phyloP scores from a whole-genome alignment of 2,797 vertebrate genomes.

The Lateolabrax maculatus region DNA sequence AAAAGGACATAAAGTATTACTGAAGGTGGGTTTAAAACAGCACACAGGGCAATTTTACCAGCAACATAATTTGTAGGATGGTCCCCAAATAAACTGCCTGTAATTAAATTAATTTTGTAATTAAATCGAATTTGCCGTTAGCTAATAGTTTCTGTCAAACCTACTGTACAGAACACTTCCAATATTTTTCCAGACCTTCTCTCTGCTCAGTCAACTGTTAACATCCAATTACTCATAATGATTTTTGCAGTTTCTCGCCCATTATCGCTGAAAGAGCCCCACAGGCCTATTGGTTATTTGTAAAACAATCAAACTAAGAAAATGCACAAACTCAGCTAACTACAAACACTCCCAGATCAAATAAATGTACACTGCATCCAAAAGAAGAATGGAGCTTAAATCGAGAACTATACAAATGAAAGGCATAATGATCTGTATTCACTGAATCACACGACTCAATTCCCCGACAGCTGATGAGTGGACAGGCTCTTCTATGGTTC shows the following conservation, averaged over 20 bases:
- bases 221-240: slow-evolving; percentile 58
- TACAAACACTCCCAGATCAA: background rate
- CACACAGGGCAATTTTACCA: slow-evolving; percentile 3
- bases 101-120: no score
- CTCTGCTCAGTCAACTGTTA: slow-evolving; percentile 55
- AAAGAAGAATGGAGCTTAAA: background rate
- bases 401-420: slow-evolving; percentile 14
- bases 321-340: background rate
- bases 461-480: slow-evolving; percentile 13
- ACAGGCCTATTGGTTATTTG: background rate
- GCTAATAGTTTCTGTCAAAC: slow-evolving; percentile 33
- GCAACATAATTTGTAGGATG: slow-evolving; percentile 10
- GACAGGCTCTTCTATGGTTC: slow-evolving; percentile 36
- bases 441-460: slow-evolving; percentile 16
- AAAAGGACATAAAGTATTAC: background rate
- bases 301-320: slow-evolving; percentile 13
- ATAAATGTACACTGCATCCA: background rate
- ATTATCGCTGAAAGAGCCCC: background rate
- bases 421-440: slow-evolving; percentile 52
- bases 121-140: slow-evolving; percentile 43
- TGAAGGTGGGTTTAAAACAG: background rate
- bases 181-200: slow-evolving; percentile 35
- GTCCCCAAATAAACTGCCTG: slow-evolving; percentile 22
- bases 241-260: slow-evolving; percentile 28
- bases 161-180: slow-evolving; percentile 7